These are phyloP conservation scores for Solea senegalensis DNA, from an alignment of 2,113 vertebrate species.

Conservation along the genomic window DNA sequence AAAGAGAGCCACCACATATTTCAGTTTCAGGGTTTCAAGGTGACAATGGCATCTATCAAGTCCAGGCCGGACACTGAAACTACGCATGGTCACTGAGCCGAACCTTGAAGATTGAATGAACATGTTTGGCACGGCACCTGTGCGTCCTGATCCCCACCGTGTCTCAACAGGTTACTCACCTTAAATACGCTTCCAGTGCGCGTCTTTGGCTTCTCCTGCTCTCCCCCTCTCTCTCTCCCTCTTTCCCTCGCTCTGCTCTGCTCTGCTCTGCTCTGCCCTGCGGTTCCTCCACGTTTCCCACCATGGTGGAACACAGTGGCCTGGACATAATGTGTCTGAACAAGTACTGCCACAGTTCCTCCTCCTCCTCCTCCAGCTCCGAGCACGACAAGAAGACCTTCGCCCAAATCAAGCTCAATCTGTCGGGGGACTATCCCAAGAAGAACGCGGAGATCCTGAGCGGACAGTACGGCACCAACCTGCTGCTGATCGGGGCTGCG, in stretches of 20 bases:
- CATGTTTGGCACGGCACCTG: conserved; percentile 72
- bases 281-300: conserved; percentile 41
- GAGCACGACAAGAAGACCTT: conserved; percentile 76
- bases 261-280: conserved; percentile 21
- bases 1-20: conserved; percentile 39
- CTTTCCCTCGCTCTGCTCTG: background rate
- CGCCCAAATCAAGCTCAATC: conserved; percentile 62
- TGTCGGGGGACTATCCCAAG: conserved; percentile 82
- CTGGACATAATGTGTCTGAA: conserved; percentile 78
- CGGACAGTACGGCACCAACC: conserved; percentile 94
- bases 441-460: conserved; percentile 93
- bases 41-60: conserved; percentile 65
- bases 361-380: conserved; percentile 73
- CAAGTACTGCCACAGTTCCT: conserved; percentile 72
- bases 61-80: conserved; percentile 58
- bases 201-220: conserved; percentile 39
- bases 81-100: conserved; percentile 63
- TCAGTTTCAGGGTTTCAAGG: conserved; percentile 59
- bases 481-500: conserved; percentile 89
- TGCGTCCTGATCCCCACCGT: conserved; percentile 64
- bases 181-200: conserved; percentile 66
- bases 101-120: conserved; percentile 67
- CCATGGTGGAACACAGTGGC: conserved; percentile 77
- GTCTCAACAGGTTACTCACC: conserved; percentile 58
- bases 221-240: background rate